These are phyloP conservation scores for Dinomys branickii DNA, from an alignment of 2,113 vertebrate genomes.

Conservation along the genomic window DNA sequence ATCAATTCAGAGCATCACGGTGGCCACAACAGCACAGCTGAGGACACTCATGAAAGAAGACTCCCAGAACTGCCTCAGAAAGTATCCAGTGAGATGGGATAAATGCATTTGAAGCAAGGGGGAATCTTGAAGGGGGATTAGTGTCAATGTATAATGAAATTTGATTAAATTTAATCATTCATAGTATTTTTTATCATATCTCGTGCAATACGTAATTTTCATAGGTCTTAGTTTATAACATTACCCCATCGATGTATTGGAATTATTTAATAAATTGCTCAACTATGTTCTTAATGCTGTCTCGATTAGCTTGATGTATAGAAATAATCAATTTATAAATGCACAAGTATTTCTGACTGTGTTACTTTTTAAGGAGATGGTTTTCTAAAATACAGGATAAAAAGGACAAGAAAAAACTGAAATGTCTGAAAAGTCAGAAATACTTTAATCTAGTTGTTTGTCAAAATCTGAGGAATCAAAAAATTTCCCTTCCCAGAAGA, in stretches of 20 bases:
- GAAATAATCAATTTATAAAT: not conserved
- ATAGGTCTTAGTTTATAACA: not conserved
- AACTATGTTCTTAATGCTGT: not conserved
- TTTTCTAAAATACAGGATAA: not conserved
- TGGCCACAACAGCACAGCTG: not conserved
- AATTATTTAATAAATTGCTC: not conserved
- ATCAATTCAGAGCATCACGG: not conserved
- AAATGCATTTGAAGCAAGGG: not conserved
- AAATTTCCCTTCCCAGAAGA: not conserved
- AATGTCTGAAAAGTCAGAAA: not conserved
- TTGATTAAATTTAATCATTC: not conserved
- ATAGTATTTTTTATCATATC: not conserved
- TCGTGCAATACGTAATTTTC: not conserved
- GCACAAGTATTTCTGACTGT: not conserved
- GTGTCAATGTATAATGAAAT: not conserved
- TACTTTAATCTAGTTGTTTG: not conserved
- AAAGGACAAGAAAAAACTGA: not conserved
- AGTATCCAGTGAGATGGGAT: not conserved
- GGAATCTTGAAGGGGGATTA: not conserved
- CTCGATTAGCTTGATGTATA: constrained; percentile 6
- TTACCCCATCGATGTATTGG: not conserved
- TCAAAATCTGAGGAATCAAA: not conserved
- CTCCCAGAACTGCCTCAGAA: not conserved
- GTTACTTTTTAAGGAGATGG: not conserved
- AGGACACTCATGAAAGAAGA: not conserved